Conservation (phyloP, 37 sponge, comb jelly and placozoan genomes). For the Beroe forskalii region DNA sequence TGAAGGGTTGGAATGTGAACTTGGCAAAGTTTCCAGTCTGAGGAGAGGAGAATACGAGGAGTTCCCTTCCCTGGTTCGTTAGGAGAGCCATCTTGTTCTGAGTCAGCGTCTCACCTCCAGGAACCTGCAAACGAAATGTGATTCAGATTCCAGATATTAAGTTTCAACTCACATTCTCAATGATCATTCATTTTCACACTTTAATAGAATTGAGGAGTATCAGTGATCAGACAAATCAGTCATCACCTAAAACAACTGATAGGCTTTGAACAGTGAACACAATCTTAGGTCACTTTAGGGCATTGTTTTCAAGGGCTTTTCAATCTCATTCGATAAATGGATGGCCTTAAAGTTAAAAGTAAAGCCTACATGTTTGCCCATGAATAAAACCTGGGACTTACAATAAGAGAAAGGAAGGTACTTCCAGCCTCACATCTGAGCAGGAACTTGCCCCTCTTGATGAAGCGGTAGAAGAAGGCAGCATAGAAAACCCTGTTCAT, state of each 20-base stretch:
- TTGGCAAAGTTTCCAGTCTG: not conserved
- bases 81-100: slow-evolving; percentile 52
- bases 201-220: too few species aligned
- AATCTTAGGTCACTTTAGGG: too few species aligned
- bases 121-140: not conserved
- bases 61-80: not conserved
- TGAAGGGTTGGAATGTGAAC: slow-evolving; percentile 20
- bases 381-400: slow-evolving; percentile 16
- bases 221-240: too few species aligned
- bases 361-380: too few species aligned
- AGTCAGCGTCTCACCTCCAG: slow-evolving; percentile 15
- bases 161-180: too few species aligned
- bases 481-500: slow-evolving; percentile 33
- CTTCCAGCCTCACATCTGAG: not conserved
- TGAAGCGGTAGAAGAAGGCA: slow-evolving; percentile 26
- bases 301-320: too few species aligned
- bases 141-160: too few species aligned
- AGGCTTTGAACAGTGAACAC: too few species aligned
- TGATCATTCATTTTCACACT: too few species aligned
- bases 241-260: too few species aligned
- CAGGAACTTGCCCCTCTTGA: slow-evolving; percentile 10
- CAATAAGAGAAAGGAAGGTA: slow-evolving; percentile 42
- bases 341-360: too few species aligned
- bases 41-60: not conserved
- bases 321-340: too few species aligned